Evolutionary conservation across 2,797 vertebrate genomes (phyloP), one percentile per base, ranked within the genome.

Genomic region (Triplophysa bombifrons): DNA sequence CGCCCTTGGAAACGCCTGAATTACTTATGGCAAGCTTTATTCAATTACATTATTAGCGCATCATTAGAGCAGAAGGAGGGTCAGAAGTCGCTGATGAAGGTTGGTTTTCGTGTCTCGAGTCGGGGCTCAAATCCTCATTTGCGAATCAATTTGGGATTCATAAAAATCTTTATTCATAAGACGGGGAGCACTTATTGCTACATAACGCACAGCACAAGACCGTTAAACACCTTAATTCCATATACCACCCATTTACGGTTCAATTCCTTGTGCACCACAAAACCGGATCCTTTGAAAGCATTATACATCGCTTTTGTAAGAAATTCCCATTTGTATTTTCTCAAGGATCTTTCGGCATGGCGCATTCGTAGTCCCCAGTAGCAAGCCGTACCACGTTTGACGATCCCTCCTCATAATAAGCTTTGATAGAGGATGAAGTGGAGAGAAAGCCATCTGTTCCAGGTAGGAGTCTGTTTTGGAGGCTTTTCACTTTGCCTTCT

Each of bases 401-500:
- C 34, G 6, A 41, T 65, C 19, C 30, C 61, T 63, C 25, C 30
- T 44, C 34, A 11, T 6, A 12, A 41, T 9, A 38, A 64, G 63
- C 30, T 64, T 30, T 64, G 30, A 64, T 64, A 64, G 30, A 38
- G 63, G 19, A 65, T 41, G 19, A n/a, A 65, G 38, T 65, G 63
- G 17, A 20, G 19, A n/a, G 38, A 44, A 41, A 41, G 12, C 9
- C 13, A 12, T 48, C 9, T 20, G 30, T 10, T 53, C 16, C 20
- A 53, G 19, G 66, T 4, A 1, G 64, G 5, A n/a, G 61, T 17
- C 27, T 64, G 60, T 65, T 41, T 65, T 14, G 2, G 5, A 25
- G 34, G 19, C 17, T 3, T 16, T 30, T 73, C 83, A 95, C 86
- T 93, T 95, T 6, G 85, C 84, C 87, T 93, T 94, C 90, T 93